A percentile compares a stretch with the other conserved stretches of the same genome.
phyloP scores from a whole-genome alignment of 1,140 invertebrate species.

The Spodoptera litura region DNA sequence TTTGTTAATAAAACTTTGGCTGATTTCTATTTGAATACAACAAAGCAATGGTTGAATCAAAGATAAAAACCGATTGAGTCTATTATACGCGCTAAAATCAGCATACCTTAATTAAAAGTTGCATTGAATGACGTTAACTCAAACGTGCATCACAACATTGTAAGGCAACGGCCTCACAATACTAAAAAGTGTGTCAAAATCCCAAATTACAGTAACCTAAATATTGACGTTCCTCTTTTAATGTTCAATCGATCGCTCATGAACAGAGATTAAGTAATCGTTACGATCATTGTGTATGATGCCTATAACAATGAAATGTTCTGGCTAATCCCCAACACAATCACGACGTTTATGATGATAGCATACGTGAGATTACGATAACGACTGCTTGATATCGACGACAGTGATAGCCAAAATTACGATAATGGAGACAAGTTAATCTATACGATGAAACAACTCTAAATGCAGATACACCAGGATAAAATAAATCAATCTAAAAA shows the following conservation, averaged over 20 bases:
- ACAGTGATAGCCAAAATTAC: slow-evolving; percentile 27
- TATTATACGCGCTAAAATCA: too few relatives aligned
- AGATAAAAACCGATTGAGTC: too few relatives aligned
- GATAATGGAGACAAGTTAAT: slow-evolving; percentile 33
- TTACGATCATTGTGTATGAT: slow-evolving; percentile 24
- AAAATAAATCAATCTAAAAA: not conserved
- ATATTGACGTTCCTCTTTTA: slow-evolving; percentile 1
- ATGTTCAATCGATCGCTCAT: slow-evolving; percentile 12
- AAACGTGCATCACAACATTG: too few relatives aligned
- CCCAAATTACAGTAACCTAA: not conserved
- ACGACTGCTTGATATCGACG: slow-evolving; percentile 27
- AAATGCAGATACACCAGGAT: not conserved
- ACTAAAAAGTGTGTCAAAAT: not conserved
- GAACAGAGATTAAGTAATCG: slow-evolving; percentile 3
- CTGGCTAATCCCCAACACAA: slow-evolving; percentile 8
- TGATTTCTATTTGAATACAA: too few relatives aligned
- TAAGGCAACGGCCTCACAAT: too few relatives aligned
- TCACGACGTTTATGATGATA: slow-evolving; percentile 31
- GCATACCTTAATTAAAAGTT: too few relatives aligned
- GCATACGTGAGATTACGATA: slow-evolving; percentile 7
- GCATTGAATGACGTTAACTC: too few relatives aligned
- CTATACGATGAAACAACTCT: not conserved
- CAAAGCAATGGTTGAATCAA: too few relatives aligned
- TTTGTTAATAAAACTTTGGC: too few relatives aligned
- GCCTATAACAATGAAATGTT: slow-evolving; percentile 29